phyloP scores from a whole-genome alignment of 2,888 invertebrate genomes.

The Drosophila emarginata region DNA sequence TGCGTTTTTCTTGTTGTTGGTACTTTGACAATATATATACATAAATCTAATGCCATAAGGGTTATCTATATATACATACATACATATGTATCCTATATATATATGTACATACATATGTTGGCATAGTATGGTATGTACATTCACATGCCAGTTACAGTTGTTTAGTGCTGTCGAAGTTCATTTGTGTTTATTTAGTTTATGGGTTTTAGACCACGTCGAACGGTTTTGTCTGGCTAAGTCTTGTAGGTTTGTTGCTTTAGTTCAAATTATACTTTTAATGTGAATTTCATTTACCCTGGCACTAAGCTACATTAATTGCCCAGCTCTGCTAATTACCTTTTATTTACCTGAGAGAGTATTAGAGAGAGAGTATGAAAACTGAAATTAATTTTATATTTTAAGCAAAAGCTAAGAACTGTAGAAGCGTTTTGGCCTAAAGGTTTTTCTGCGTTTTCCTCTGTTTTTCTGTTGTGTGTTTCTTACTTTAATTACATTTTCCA shows the following conservation, averaged over 20 bases:
- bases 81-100: neutral
- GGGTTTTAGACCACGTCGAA: neutral
- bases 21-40: neutral
- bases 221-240: neutral
- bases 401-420: neutral
- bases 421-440: neutral
- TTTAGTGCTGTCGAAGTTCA: slow-evolving; percentile 1
- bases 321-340: slow-evolving; percentile 5
- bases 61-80: neutral
- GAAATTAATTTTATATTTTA: neutral
- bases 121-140: too few relatives aligned
- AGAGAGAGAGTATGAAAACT: neutral
- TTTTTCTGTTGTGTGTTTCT: slow-evolving; percentile 1
- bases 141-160: neutral
- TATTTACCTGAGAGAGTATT: neutral
- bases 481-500: slow-evolving; percentile 5
- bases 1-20: slow-evolving; percentile 43
- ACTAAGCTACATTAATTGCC: slow-evolving; percentile 1
- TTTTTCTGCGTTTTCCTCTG: neutral
- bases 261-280: slow-evolving; percentile 1
- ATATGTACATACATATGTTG: neutral
- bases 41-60: neutral
- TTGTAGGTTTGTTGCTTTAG: neutral
- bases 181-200: neutral
- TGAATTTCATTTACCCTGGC: slow-evolving; percentile 1